Evolutionary conservation across 1,140 invertebrate genomes (phyloP).

Genomic region (Heliconius congener): DNA sequence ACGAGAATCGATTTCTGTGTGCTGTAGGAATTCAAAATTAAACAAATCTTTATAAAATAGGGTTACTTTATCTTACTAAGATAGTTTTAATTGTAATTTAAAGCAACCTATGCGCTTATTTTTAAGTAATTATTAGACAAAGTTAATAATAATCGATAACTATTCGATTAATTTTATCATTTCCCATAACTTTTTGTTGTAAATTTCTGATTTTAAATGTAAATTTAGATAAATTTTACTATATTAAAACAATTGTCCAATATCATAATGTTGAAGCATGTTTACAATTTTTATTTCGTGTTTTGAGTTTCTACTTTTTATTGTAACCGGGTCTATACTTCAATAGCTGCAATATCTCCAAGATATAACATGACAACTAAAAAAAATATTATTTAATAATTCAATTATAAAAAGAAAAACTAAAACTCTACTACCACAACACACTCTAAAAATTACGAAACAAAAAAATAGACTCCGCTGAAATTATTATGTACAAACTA

Average conservation of each 20-base stretch:
- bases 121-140: not conserved
- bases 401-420: no score
- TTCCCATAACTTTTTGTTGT: not conserved
- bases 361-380: no score
- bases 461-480: no score
- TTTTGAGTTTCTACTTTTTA: no score
- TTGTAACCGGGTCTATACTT: no score
- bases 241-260: not conserved
- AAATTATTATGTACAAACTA: no score
- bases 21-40: not conserved
- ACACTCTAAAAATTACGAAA: no score
- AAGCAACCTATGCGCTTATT: not conserved
- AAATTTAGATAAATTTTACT: not conserved
- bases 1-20: not conserved
- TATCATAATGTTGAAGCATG: no score
- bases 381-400: no score
- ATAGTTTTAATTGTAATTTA: not conserved
- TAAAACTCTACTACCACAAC: no score
- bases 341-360: no score
- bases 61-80: not conserved
- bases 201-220: not conserved
- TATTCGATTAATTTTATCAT: not conserved
- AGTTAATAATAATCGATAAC: not conserved
- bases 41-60: conserved; percentile 7
- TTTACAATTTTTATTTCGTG: no score